A percentile compares a stretch with the other conserved stretches of the same genome.
Conservation (phyloP, 2,797 vertebrate genomes). For the Rhinichthys osculus region DNA sequence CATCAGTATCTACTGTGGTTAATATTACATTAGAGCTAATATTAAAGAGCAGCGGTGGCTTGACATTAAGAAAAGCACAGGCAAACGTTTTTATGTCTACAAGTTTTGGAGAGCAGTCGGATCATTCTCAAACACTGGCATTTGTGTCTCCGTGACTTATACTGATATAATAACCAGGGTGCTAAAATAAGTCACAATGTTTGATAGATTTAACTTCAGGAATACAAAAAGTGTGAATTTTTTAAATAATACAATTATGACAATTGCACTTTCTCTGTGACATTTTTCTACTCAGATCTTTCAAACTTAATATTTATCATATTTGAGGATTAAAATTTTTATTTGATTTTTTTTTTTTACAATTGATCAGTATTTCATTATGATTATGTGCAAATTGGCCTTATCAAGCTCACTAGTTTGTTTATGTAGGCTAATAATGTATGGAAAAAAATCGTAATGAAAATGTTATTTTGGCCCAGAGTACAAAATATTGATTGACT, state of each 20-base stretch:
- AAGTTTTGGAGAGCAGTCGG: not conserved
- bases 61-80: conserved; percentile 8
- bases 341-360: too few relatives aligned
- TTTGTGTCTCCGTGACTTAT: not conserved
- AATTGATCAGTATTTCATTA: not conserved
- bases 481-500: not conserved
- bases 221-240: not conserved
- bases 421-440: not conserved
- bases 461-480: not conserved
- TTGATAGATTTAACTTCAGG: not conserved
- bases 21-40: conserved; percentile 25
- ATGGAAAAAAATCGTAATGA: not conserved
- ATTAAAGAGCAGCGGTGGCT: conserved; percentile 16
- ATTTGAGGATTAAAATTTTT: not conserved
- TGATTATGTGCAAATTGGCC: not conserved
- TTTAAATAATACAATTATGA: not conserved
- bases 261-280: not conserved
- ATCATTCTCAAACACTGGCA: not conserved
- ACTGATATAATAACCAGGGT: not conserved
- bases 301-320: not conserved
- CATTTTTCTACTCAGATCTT: not conserved
- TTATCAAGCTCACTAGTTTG: not conserved
- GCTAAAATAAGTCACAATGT: not conserved
- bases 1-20: conserved; percentile 9
- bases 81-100: not conserved